Conservation (phyloP, 2,797 vertebrate genomes). For the Typhlichthys subterraneus region DNA sequence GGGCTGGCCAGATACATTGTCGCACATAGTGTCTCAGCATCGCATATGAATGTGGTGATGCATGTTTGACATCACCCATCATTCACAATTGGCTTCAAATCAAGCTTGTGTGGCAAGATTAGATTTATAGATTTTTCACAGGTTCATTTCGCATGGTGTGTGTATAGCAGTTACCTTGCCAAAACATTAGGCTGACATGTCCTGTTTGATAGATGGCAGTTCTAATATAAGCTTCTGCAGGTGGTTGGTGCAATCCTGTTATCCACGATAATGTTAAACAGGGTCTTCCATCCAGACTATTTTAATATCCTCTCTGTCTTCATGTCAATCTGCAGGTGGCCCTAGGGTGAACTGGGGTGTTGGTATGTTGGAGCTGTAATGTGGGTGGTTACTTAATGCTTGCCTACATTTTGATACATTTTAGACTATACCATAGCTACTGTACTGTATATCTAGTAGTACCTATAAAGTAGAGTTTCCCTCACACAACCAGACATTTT, state of each 20-base stretch:
- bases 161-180: conserved; percentile 7
- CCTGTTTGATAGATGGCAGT: conserved; percentile 19
- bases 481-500: no score
- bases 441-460: neutral
- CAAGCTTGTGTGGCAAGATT: conserved; percentile 1
- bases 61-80: conserved; percentile 4
- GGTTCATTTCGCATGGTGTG: conserved; percentile 12
- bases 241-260: conserved; percentile 2
- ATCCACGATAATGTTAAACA: conserved; percentile 4
- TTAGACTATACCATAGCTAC: no score
- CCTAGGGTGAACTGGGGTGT: neutral
- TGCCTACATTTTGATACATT: neutral
- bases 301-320: conserved; percentile 3
- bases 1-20: no score
- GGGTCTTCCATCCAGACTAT: neutral
- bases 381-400: neutral
- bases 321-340: neutral
- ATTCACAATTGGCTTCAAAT: conserved; percentile 12
- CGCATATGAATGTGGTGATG: neutral
- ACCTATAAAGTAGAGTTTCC: neutral
- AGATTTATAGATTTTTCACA: conserved; percentile 13
- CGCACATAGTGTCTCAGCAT: neutral
- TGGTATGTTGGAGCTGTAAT: neutral
- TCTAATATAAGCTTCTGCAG: conserved; percentile 2
- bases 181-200: conserved; percentile 13